Conservation (phyloP, 2,888 invertebrate genomes). For the Periphyllus acericola region DNA sequence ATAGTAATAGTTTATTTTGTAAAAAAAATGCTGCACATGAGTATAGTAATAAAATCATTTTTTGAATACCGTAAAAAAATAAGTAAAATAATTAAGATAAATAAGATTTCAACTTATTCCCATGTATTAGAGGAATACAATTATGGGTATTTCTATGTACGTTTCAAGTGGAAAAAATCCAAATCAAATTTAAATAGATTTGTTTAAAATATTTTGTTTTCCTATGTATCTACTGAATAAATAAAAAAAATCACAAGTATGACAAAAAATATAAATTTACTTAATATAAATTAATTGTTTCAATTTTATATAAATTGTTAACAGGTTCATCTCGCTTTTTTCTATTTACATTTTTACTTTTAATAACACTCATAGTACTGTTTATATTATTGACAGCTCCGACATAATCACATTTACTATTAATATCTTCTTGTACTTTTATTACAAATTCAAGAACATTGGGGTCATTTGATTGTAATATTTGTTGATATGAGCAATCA, state of each 20-base stretch:
- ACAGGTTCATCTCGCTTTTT: slow-evolving; percentile 46
- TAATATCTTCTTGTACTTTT: slow-evolving; percentile 44
- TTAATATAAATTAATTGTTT: slow-evolving; percentile 58
- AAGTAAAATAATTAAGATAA: too few relatives aligned
- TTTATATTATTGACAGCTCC: slow-evolving; percentile 41
- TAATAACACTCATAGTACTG: slow-evolving; percentile 14
- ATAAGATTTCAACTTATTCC: too few relatives aligned
- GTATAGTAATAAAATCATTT: too few relatives aligned
- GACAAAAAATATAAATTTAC: background rate
- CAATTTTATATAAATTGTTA: slow-evolving; percentile 58
- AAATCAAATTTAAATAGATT: too few relatives aligned
- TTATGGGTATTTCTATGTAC: too few relatives aligned
- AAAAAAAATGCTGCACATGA: too few relatives aligned
- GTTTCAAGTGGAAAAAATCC: too few relatives aligned
- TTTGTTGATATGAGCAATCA: slow-evolving; percentile 57
- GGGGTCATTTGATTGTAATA: slow-evolving; percentile 55
- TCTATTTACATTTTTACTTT: slow-evolving; percentile 39
- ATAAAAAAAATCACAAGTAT: background rate
- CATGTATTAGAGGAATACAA: too few relatives aligned
- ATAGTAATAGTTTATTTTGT: too few relatives aligned
- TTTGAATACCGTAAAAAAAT: too few relatives aligned
- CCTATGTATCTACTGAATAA: too few relatives aligned
- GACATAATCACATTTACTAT: slow-evolving; percentile 52
- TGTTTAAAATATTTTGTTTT: too few relatives aligned
- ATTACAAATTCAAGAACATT: slow-evolving; percentile 55